Evolutionary conservation across 2,888 invertebrate species (phyloP), one percentile per base, ranked within the genome.

Genomic region (Drosophila incognita): DNA sequence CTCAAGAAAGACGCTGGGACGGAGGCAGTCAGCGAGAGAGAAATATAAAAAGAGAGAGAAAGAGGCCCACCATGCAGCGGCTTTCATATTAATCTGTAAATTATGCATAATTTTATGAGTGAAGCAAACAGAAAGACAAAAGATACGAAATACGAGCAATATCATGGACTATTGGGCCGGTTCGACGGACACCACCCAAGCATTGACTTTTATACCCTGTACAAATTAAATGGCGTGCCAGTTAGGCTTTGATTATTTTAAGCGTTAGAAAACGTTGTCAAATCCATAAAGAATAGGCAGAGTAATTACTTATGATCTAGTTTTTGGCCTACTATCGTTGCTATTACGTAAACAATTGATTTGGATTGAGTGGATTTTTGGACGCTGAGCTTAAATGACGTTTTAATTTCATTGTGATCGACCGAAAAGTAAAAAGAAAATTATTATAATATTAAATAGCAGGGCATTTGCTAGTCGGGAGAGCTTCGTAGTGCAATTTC

Each of bases 51-150:
- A n/a, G 42, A 27, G 6, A 15, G 15, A 46, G 40, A 15, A 35
- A 24, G 24, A 18, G 69, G 64, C 82, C 84, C 81, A 83, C 86
- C 89, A 76, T 79, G 87, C 78, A 83, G 83, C 62, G 57, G 48
- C 58, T 61, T 73, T 72, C 69, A 73, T 64, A 82, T 80, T 76
- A 86, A 86, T 89, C 87, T 81, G 67, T 83, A 82, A 90, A 86
- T 90, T 86, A 86, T 86, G 86, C 90, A 86, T 90, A 90, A 88
- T 84, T 86, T 90, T 79, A 87, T 81, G 72, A 76, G 33, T 72
- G 70, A 67, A 57, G 58, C 61, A 54, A 71, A 71, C 40, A 65
- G 57, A 67, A 67, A 59, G 62, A 75, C 69, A 81, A 70, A 83
- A 78, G 74, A 48, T 27, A 77, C 73, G 68, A 69, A 77, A 77